phyloP scores from a whole-genome alignment of 2,797 vertebrate genomes.

The Lagorchestes hirsutus region DNA sequence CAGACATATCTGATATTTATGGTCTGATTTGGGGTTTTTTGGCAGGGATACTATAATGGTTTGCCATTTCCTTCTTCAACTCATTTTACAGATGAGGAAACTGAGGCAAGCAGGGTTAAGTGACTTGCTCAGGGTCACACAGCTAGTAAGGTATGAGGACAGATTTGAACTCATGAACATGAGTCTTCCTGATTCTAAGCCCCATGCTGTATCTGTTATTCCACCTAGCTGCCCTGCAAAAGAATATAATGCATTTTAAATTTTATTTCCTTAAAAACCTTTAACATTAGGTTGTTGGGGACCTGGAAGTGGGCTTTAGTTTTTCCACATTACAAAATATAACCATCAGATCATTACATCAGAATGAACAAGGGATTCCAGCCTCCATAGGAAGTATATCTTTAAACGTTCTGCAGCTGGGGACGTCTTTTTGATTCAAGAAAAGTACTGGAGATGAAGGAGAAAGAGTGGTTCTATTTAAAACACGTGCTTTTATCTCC shows the following conservation, averaged over 20 bases:
- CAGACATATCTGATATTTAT: neutral
- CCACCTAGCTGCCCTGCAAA: neutral
- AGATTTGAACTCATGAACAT: neutral
- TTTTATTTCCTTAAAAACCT: neutral
- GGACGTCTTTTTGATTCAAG: conserved; percentile 24
- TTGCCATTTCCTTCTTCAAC: neutral
- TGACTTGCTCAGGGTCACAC: neutral
- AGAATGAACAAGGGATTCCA: conserved; percentile 53
- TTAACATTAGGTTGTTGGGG: conserved; percentile 16
- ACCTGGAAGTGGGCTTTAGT: neutral
- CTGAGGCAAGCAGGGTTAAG: neutral
- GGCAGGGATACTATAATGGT: neutral
- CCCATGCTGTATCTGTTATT: neutral
- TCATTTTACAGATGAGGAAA: neutral
- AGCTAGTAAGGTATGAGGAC: neutral
- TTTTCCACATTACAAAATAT: neutral
- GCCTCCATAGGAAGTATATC: conserved; percentile 12
- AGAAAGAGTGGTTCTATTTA: conserved; percentile 61
- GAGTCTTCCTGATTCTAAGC: neutral
- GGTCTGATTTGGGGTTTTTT: neutral
- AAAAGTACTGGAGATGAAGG: conserved; percentile 36
- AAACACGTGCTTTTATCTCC: conserved; percentile 63
- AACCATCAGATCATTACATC: conserved; percentile 13
- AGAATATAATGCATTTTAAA: neutral
- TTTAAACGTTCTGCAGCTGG: conserved; percentile 29